Evolutionary conservation across 2,797 vertebrate genomes (phyloP), one percentile per base, ranked within the genome.

Genomic region (Podarcis siculus): DNA sequence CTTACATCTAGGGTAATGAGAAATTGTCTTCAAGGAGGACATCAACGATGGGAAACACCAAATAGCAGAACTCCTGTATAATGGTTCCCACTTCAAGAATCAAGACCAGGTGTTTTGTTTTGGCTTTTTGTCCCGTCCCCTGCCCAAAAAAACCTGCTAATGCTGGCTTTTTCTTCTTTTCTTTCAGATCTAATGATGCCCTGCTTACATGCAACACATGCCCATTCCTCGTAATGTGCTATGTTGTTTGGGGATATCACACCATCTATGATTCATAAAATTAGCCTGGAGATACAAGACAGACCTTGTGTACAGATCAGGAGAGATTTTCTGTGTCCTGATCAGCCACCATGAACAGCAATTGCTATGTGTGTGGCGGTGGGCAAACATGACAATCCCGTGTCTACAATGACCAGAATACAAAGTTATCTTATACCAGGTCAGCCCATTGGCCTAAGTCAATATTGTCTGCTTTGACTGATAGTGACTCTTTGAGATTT

Each of bases 41-140:
- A 30, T 66, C 15, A 0, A n/a, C 8, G 76, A n/a, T 10, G 81
- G 82, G 17, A 13, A 32, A 64, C 21, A 1, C 64, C 37, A 87
- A 37, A 73, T 69, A 58, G 0, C 8, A 1, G 0, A 66, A 45
- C 10, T 80, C 71, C 13, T 5, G 69, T 13, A 71, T 91, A 71
- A 61, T 0, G 2, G 2, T 67, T 25, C 35, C 7, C 23, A 4
- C 81, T 83, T 30, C 8, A 19, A 35, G 76, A 0, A 0, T 17
- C 80, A 64, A 23, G 61, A 23, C 21, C 17, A 23, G 5, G 5
- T 64, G 61, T 64, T 64, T 5, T 23, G 21, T 64, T 19, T 64
- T 64, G 61, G 17, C 6, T 64, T 7, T 49, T 79, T 71, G 32
- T 73, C 12, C 49, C 6, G 15, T 42, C 35, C 49, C 49, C 13